phyloP scores from a whole-genome alignment of 1,140 invertebrate genomes.

The Drosophila parabipectinata region DNA sequence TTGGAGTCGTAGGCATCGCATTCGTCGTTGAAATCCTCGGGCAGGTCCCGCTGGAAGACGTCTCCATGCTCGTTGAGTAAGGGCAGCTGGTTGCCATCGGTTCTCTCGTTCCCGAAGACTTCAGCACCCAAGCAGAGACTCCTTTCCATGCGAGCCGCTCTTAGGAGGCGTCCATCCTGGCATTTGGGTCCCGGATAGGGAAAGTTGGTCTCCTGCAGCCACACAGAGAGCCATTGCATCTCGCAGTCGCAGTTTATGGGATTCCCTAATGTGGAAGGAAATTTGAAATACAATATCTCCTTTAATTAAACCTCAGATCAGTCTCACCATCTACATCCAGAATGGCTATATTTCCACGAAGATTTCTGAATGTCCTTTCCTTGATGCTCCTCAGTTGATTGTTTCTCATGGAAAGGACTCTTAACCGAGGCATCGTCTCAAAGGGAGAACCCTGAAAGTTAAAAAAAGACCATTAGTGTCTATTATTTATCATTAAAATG shows the following conservation, averaged over 20 bases:
- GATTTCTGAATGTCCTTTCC: constrained; percentile 90
- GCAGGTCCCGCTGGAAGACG: constrained; percentile 75
- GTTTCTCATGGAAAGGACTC: constrained; percentile 91
- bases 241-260: constrained; percentile 92
- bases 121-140: constrained; percentile 86
- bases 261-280: constrained; percentile 87
- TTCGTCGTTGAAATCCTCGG: constrained; percentile 79
- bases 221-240: constrained; percentile 92
- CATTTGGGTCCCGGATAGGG: constrained; percentile 88
- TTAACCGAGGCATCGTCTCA: constrained; percentile 91
- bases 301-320: background rate
- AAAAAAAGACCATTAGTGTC: background rate
- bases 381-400: constrained; percentile 91
- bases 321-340: constrained; percentile 92
- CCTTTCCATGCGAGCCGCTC: constrained; percentile 88
- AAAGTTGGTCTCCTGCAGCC: constrained; percentile 89
- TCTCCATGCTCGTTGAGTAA: constrained; percentile 82
- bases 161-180: constrained; percentile 89
- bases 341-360: constrained; percentile 91
- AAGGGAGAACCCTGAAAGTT: constrained; percentile 87
- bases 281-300: background rate
- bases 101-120: constrained; percentile 47
- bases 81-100: constrained; percentile 67
- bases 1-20: constrained; percentile 73
- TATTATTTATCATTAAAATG: background rate